Base-by-base conservation (phyloP, 2,113 vertebrate species). In the Galemys pyrenaicus region DNA sequence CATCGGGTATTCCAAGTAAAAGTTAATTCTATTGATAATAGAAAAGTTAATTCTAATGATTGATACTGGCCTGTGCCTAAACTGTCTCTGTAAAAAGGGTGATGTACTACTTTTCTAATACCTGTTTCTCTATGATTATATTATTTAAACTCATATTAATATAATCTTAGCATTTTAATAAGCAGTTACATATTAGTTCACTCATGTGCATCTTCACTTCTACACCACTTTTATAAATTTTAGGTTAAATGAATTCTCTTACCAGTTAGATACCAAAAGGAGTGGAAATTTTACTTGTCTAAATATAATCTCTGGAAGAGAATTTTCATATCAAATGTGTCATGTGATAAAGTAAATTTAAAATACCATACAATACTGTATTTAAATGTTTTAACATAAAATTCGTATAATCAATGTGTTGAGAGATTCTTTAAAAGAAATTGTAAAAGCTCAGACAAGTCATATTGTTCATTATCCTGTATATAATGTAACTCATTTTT, bases 21-120 rank as follows among this genome's bases (percentile, higher is more conserved):
- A 96, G 95, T 97, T 95, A 98, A 54, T 54, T 65, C n/a, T n/a
- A n/a, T n/a, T n/a, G n/a, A n/a, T n/a, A n/a, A n/a, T n/a, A n/a
- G n/a, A 96, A 97, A 96, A 96, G 95, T 97, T 95, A 98, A 54
- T 54, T 65, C n/a, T n/a, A n/a, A n/a, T 96, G 95, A 93, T 2
- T 89, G 87, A 89, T 44, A 84, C 46, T 87, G 77, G 73, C 54
- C 87, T 86, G 68, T 56, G 32, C 70, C 86, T 96, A 97, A 97
- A 95, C 93, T 96, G 41, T 97, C 96, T 96, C 90, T 94, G 51
- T 85, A 95, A 95, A 97, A 97, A 89, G 73, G 85, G 78, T 94
- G 80, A 83, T 78, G n/a, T 94, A 67, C 6, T 92, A 58, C 56
- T 96, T 81, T 95, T 93, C 70, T 79, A 83, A 67, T 65, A 95